phyloP scores from a whole-genome alignment of 2,113 vertebrate species.

The Chloebia gouldiae region DNA sequence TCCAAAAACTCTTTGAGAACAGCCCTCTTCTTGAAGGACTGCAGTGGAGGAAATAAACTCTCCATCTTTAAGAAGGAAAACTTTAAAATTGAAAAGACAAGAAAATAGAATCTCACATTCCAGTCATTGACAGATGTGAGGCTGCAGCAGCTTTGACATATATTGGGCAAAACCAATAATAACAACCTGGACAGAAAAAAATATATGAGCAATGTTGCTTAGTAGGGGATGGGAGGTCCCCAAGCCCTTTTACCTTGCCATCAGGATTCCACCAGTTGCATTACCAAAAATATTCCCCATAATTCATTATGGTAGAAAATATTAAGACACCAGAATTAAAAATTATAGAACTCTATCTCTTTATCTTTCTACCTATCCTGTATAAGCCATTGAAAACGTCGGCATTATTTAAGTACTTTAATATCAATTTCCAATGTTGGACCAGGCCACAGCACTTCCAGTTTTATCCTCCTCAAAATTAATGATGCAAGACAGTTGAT shows the following conservation, averaged over 20 bases:
- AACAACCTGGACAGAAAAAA: background rate
- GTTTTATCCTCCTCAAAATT: background rate
- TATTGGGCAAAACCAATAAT: background rate
- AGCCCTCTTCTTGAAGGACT: background rate
- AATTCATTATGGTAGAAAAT: background rate
- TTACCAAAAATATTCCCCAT: background rate
- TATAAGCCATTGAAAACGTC: background rate
- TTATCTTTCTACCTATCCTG: background rate
- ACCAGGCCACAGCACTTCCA: background rate
- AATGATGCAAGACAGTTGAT: background rate
- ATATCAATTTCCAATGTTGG: background rate
- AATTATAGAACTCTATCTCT: background rate
- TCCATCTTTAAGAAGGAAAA: background rate
- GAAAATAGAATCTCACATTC: background rate
- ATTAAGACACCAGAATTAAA: background rate
- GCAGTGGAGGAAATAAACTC: constrained; percentile 17
- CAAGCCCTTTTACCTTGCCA: background rate
- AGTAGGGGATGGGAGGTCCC: background rate
- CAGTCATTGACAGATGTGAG: background rate
- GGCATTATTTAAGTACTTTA: background rate
- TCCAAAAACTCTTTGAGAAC: background rate
- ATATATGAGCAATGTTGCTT: background rate
- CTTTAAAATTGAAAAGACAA: background rate
- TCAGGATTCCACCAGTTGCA: background rate
- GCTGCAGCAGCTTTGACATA: background rate